These are phyloP conservation scores for Poeciliopsis turneri DNA, from an alignment of 2,797 vertebrate genomes.

Conservation along the genomic window DNA sequence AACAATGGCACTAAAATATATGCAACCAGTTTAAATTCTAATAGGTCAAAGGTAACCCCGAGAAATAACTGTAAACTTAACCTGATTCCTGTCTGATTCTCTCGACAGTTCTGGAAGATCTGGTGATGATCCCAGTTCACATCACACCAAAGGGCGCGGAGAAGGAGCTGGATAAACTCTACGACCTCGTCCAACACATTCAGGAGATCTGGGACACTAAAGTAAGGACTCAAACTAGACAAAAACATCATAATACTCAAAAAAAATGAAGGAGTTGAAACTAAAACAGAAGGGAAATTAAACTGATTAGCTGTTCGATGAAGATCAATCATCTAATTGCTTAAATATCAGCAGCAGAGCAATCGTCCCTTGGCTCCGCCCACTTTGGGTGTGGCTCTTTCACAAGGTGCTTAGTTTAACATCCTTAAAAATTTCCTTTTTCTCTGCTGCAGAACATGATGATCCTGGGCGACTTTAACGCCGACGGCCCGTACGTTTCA, in stretches of 20 bases:
- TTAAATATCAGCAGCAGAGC: neutral
- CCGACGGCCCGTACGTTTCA: constrained; percentile 78
- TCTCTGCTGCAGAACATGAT: constrained; percentile 77
- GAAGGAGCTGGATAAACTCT: constrained; percentile 80
- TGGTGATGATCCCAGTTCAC: constrained; percentile 83
- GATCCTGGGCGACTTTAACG: constrained; percentile 85
- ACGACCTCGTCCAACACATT: constrained; percentile 72
- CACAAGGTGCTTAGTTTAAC: no score
- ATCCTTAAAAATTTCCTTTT: no score
- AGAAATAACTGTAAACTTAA: neutral
- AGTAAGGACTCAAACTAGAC: constrained; percentile 53
- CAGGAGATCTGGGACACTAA: constrained; percentile 77
- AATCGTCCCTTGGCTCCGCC: neutral
- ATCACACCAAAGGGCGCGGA: constrained; percentile 79
- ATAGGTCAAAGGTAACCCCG: neutral
- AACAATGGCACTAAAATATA: neutral
- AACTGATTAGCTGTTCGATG: neutral
- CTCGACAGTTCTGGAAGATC: constrained; percentile 76
- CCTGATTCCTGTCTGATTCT: neutral
- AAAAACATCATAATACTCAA: no score
- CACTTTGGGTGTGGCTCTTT: no score
- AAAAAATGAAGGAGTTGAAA: neutral
- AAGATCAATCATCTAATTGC: neutral
- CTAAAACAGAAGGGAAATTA: neutral
- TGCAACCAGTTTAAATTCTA: neutral